Conservation (phyloP, 2,113 vertebrate species). For the Megalops atlanticus region DNA sequence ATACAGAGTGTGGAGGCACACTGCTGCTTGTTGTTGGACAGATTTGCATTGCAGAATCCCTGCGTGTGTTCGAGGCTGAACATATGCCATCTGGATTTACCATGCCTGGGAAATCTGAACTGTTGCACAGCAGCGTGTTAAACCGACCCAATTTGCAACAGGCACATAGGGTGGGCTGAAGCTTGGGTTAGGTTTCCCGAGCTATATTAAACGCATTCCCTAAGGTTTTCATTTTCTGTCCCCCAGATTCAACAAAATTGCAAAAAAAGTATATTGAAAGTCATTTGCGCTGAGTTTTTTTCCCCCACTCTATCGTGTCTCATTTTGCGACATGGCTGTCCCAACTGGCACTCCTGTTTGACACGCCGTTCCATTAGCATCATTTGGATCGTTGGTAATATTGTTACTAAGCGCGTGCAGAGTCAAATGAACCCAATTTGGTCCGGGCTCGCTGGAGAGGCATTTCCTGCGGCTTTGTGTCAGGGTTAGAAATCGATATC, state of each 20-base stretch:
- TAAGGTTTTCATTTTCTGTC: not conserved
- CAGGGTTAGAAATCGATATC: not conserved
- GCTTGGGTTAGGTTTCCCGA: not conserved
- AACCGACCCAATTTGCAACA: not conserved
- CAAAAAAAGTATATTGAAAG: not conserved
- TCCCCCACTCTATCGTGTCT: not conserved
- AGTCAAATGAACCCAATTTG: constrained; percentile 1
- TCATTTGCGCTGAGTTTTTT: not conserved
- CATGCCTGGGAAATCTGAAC: not conserved
- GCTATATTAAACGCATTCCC: not conserved
- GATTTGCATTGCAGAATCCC: not conserved
- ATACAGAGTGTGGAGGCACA: not conserved
- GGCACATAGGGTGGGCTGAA: not conserved
- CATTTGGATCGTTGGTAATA: not conserved
- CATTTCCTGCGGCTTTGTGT: constrained; percentile 6
- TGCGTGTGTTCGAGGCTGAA: not conserved
- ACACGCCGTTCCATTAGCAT: constrained; percentile 4
- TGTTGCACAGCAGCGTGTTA: not conserved
- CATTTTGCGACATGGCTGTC: not conserved
- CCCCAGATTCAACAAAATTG: not conserved
- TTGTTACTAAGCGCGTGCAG: not conserved
- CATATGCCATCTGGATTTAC: not conserved
- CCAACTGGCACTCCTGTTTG: not conserved
- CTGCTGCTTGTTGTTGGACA: not conserved
- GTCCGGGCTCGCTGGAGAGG: not conserved